A percentile compares a stretch with the other conserved stretches of the same genome.
These are phyloP conservation scores for Caenorhabditis sp. DNA, from an alignment of 2,888 invertebrate species.

Conservation along the genomic window DNA sequence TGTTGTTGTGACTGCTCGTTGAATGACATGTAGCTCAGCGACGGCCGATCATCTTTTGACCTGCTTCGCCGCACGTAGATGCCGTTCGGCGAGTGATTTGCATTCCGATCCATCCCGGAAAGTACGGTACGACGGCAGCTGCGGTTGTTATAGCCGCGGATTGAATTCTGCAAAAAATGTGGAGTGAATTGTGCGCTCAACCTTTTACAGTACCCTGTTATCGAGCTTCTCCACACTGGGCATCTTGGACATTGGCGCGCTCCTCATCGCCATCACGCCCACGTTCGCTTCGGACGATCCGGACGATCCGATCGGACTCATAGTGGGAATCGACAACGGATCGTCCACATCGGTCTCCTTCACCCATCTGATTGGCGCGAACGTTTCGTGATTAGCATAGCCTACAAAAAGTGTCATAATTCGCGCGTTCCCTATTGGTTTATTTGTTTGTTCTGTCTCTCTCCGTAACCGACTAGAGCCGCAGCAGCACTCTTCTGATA, in stretches of 20 bases:
- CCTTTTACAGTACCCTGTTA: no score
- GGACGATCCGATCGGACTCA: constrained; percentile 58
- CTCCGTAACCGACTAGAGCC: neutral
- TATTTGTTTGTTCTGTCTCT: neutral
- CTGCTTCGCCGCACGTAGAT: constrained; percentile 63
- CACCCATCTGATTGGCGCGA: constrained; percentile 59
- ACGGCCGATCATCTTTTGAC: constrained; percentile 63
- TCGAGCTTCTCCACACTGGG: constrained; percentile 56
- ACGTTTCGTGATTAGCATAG: constrained; percentile 42
- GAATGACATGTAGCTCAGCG: constrained; percentile 48
- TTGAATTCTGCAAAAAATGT: constrained; percentile 34
- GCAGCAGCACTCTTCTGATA: neutral
- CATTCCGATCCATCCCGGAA: constrained; percentile 55
- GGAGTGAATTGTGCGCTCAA: no score
- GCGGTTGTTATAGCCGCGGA: constrained; percentile 45
- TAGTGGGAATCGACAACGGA: constrained; percentile 55
- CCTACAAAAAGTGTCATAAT: no score
- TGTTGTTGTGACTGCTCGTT: constrained; percentile 31
- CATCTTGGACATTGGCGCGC: constrained; percentile 57
- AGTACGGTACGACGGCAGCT: constrained; percentile 60
- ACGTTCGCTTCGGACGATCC: constrained; percentile 43
- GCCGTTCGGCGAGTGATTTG: constrained; percentile 58
- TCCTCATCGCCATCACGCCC: constrained; percentile 35
- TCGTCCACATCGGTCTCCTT: constrained; percentile 69
- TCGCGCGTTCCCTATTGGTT: no score